Conservation (phyloP, 2,888 invertebrate species). For the Nomada fabriciana region DNA sequence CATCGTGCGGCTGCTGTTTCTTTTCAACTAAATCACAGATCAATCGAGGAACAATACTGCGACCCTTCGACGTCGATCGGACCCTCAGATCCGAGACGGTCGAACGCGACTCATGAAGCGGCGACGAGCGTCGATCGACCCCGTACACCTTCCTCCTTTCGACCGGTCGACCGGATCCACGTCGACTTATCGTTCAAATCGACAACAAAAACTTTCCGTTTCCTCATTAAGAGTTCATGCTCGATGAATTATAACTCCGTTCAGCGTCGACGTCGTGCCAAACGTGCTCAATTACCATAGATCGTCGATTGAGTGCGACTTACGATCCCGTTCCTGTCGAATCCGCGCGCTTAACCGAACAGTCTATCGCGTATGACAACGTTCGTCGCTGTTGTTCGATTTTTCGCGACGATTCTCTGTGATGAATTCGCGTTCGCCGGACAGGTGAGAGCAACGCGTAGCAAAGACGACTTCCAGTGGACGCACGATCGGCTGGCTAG, state of each 20-base stretch:
- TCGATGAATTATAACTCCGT: slow-evolving; percentile 10
- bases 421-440: slow-evolving; percentile 18
- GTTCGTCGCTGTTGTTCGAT: neutral
- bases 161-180: slow-evolving; percentile 18
- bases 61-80: slow-evolving; percentile 41
- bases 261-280: neutral
- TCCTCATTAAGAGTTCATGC: slow-evolving; percentile 8
- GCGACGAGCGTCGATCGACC: slow-evolving; percentile 18
- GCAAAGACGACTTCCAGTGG: neutral
- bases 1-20: slow-evolving; percentile 59
- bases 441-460: slow-evolving; percentile 5
- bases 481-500: slow-evolving; percentile 71
- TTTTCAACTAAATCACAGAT: neutral
- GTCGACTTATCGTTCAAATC: slow-evolving; percentile 23
- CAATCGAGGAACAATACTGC: slow-evolving; percentile 6
- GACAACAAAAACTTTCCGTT: slow-evolving; percentile 40
- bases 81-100: slow-evolving; percentile 58
- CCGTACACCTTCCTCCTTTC: slow-evolving; percentile 22
- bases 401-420: slow-evolving; percentile 48
- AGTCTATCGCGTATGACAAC: neutral
- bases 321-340: too few relatives aligned
- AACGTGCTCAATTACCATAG: neutral
- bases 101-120: slow-evolving; percentile 47
- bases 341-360: neutral
- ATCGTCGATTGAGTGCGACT: too few relatives aligned